These are phyloP conservation scores for Rapana venosa DNA, from an alignment of 2,888 invertebrate species.

Conservation along the genomic window DNA sequence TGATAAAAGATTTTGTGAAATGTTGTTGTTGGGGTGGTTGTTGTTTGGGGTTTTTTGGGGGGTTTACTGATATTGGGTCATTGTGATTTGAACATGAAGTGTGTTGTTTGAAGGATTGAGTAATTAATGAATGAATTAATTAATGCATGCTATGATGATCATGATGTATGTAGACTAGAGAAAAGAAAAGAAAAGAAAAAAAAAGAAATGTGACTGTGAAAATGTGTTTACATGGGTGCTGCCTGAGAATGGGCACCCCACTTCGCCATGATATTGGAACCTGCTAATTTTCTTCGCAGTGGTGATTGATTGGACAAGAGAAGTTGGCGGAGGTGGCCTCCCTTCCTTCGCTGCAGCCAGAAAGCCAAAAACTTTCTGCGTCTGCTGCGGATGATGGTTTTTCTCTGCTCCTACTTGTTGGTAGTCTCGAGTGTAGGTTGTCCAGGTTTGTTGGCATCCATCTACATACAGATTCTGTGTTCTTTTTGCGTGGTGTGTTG, in stretches of 20 bases:
- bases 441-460: conserved; percentile 42
- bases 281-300: conserved; percentile 45
- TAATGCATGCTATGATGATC: no score
- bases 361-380: conserved; percentile 54
- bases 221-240: conserved; percentile 11
- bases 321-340: conserved; percentile 9
- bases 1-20: neutral
- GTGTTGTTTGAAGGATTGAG: no score
- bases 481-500: neutral
- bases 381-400: conserved; percentile 43
- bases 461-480: conserved; percentile 24
- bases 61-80: no score
- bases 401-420: conserved; percentile 32
- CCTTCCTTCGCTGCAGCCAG: conserved; percentile 46
- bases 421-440: conserved; percentile 37
- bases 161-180: neutral
- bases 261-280: conserved; percentile 42
- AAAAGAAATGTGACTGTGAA: no score
- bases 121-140: no score
- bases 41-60: no score
- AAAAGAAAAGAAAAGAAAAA: neutral
- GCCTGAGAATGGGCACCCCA: neutral
- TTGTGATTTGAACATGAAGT: no score
- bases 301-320: conserved; percentile 34
- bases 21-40: neutral